Conservation (phyloP, 92 coral and sea anemone species). For the Anthopleura xanthogrammica region DNA sequence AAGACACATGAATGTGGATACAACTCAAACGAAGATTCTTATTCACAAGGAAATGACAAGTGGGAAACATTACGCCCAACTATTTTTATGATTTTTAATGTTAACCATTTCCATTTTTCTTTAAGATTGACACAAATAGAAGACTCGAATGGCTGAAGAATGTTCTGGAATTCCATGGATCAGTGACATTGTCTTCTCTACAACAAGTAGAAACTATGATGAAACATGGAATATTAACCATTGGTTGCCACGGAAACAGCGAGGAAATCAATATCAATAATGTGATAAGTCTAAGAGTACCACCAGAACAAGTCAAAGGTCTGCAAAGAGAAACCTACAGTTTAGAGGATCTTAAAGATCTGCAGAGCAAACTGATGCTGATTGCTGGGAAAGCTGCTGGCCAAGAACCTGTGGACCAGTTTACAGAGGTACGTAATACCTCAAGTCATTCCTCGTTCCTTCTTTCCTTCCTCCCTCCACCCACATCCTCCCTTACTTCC, state of each 20-base stretch:
- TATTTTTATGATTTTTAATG: neutral
- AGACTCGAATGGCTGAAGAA: conserved; percentile 71
- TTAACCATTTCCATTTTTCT: no score
- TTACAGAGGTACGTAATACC: conserved; percentile 59
- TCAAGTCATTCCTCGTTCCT: neutral
- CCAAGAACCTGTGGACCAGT: conserved; percentile 73
- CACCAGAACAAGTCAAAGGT: conserved; percentile 28
- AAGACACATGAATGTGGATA: no score
- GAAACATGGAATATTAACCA: conserved; percentile 52
- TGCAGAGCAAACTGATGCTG: conserved; percentile 91
- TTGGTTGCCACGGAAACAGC: conserved; percentile 44
- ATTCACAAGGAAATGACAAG: no score
- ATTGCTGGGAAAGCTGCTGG: conserved; percentile 83
- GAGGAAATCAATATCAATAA: conserved; percentile 27
- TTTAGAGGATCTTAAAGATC: conserved; percentile 78
- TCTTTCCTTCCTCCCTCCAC: neutral
- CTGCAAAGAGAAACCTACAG: conserved; percentile 43
- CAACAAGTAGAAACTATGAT: conserved; percentile 76
- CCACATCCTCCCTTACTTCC: no score
- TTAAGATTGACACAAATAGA: conserved; percentile 56
- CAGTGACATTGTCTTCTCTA: conserved; percentile 75
- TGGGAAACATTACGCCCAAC: no score
- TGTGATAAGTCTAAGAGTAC: conserved; percentile 51
- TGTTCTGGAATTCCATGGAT: conserved; percentile 72
- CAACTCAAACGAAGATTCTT: no score